phyloP scores from a whole-genome alignment of 2,888 invertebrate genomes.

The Hemistola chrysoprasaria region DNA sequence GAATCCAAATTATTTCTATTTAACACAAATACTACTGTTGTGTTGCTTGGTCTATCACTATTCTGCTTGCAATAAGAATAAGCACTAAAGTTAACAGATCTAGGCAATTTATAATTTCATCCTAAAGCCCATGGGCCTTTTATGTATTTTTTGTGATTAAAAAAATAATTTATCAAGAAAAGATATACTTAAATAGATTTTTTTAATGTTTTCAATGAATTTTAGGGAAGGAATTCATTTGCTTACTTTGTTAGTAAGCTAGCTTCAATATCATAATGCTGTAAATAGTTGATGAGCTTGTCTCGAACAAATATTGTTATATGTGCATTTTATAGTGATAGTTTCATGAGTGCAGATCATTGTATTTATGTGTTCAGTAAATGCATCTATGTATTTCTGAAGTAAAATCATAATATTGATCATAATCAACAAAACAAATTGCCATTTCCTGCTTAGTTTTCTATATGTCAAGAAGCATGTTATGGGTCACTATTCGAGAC shows the following conservation, averaged over 20 bases:
- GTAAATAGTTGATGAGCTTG: slow-evolving; percentile 38
- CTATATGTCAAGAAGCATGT: no score
- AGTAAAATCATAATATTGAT: no score
- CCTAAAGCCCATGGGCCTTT: slow-evolving; percentile 17
- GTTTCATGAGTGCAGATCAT: no score
- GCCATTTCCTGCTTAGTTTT: no score
- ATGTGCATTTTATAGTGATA: slow-evolving; percentile 29
- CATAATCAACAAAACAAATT: no score
- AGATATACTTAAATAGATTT: slow-evolving; percentile 8
- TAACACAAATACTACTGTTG: slow-evolving; percentile 42
- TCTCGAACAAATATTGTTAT: slow-evolving; percentile 38
- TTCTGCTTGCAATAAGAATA: slow-evolving; percentile 63
- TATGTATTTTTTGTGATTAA: slow-evolving; percentile 22
- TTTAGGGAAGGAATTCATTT: slow-evolving; percentile 18
- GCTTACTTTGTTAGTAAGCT: slow-evolving; percentile 17
- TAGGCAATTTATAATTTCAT: slow-evolving; percentile 19
- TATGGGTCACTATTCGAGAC: no score
- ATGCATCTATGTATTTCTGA: no score
- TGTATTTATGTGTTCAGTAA: no score
- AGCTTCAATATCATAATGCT: slow-evolving; percentile 24
- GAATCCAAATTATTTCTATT: slow-evolving; percentile 45
- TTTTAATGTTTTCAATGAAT: slow-evolving; percentile 9
- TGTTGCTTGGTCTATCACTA: slow-evolving; percentile 51
- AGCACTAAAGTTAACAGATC: slow-evolving; percentile 43
- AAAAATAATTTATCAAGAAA: slow-evolving; percentile 18